Base-by-base conservation (phyloP, 2,888 invertebrate species). In the Brenthis ino region DNA sequence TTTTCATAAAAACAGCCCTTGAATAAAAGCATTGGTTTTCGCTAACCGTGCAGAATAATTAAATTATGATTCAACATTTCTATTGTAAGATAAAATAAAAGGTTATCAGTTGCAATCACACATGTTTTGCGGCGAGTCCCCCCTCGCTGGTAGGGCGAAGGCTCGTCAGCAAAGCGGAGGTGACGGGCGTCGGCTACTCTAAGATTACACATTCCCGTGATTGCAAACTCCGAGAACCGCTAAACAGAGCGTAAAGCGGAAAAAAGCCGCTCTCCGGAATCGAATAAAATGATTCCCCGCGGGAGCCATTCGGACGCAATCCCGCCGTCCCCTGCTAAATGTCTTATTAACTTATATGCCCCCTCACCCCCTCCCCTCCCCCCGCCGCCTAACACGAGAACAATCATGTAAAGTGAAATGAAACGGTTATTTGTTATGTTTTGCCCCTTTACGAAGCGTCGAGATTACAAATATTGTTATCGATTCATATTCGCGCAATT, bases 231-330 rank as follows among this genome's bases (percentile, higher is more conserved):
- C 51, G 81, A 76, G 83, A 84, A 86, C 89, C 88, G 89, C 89
- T 89, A 89, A 93, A 90, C 91, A 87, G 91, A 91, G 92, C 91
- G 88, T 87, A 87, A 89, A 89, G 86, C 87, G 87, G 87, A 91
- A 92, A 91, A 92, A 92, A 88, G 85, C 86, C 87, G 88, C 87
- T 85, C 87, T 92, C 93, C 93, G 93, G 94, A 94, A 95, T 95
- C 95, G 94, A 94, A 95, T 95, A 94, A 94, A 95, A 95, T 95
- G 94, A 95, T 95, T 95, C 95, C 95, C 95, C 95, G 82, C 87
- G 95, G 94, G 95, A 93, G 94, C 94, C 94, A 95, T 95, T 95
- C 94, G 94, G 93, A 94, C 94, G 93, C 94, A 94, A 92, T 92
- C 91, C 92, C 90, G 92, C 93, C 90, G 89, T 89, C 91, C 89